Evolutionary conservation across 2,113 vertebrate species (phyloP).

Genomic region (Bubo bubo): DNA sequence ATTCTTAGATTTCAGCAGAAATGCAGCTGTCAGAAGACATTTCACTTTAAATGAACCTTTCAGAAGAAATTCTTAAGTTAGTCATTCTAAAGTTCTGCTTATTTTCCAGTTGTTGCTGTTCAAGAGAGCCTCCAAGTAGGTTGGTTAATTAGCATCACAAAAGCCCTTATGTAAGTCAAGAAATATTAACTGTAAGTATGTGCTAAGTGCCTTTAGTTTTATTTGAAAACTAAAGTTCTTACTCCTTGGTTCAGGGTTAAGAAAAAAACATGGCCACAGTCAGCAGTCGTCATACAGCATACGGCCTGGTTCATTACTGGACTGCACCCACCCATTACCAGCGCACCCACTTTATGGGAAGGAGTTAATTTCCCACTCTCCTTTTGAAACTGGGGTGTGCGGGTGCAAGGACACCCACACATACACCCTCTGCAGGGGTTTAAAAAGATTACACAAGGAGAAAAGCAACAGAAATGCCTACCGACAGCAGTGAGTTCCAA

Average conservation of each 20-base stretch:
- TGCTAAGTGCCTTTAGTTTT: background rate
- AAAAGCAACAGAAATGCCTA: background rate
- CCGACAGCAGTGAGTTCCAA: background rate
- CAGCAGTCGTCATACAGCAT: background rate
- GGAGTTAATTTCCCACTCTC: background rate
- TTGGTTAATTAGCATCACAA: background rate
- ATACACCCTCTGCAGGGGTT: background rate
- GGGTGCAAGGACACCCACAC: background rate
- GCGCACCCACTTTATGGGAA: background rate
- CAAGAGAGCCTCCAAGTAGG: background rate
- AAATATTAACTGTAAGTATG: background rate
- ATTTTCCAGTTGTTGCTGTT: background rate
- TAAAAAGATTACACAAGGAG: background rate
- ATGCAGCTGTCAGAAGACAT: background rate
- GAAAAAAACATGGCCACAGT: background rate
- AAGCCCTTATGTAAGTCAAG: background rate
- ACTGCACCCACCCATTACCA: background rate
- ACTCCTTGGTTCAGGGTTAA: background rate
- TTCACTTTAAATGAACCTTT: background rate
- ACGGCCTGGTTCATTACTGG: background rate
- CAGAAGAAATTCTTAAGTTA: background rate
- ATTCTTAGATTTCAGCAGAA: background rate
- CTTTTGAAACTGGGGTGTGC: background rate
- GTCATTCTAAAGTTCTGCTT: background rate
- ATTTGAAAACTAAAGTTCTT: background rate